Conservation (phyloP, 2,797 vertebrate species). For the Falco novaeseelandiae region DNA sequence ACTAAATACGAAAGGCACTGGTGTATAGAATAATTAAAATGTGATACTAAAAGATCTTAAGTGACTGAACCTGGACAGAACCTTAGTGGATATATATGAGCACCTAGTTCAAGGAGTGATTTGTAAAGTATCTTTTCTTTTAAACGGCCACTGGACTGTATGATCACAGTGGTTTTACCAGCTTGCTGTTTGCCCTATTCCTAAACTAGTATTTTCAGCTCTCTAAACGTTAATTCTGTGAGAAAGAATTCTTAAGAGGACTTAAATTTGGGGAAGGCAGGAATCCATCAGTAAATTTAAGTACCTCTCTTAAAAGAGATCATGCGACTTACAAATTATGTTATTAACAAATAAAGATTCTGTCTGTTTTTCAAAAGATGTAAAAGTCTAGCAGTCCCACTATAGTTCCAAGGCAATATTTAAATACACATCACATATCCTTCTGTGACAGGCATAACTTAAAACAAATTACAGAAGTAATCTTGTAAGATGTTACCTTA, state of each 20-base stretch:
- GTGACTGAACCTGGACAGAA: neutral
- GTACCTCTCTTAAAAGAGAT: neutral
- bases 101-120: neutral
- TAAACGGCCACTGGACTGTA: neutral
- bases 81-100: neutral
- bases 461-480: neutral
- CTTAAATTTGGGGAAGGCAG: neutral
- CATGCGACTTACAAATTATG: neutral
- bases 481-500: neutral
- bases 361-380: neutral
- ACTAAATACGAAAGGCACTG: neutral
- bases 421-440: neutral
- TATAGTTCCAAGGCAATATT: neutral
- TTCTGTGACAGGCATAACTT: neutral
- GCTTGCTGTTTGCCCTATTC: neutral
- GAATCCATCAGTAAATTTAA: neutral
- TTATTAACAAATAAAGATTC: neutral
- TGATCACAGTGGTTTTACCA: neutral
- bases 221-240: neutral
- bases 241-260: neutral
- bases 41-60: neutral
- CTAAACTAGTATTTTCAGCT: neutral
- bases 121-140: neutral
- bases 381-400: neutral
- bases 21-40: constrained; percentile 34